Evolutionary conservation across 2,797 vertebrate genomes (phyloP), one percentile per base, ranked within the genome.

Genomic region (Danio jaintianensis): DNA sequence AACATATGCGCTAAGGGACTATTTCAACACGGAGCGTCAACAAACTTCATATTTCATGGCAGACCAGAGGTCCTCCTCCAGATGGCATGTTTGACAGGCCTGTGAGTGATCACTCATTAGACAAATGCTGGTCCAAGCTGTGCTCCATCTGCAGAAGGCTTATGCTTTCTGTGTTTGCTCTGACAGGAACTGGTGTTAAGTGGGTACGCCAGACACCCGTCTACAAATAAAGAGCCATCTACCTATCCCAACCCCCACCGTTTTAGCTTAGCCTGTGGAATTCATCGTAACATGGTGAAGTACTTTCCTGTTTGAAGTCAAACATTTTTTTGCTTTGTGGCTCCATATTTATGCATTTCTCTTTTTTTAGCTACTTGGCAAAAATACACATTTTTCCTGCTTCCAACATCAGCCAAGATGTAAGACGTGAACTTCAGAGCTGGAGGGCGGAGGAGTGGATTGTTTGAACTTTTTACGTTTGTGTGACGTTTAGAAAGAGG

Each of bases 31-130:
- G 1, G 6, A 61, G 47, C 2, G 0, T 78, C 66, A 62, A 52
- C 67, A 61, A 64, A 56, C n/a, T 38, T 29, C 56, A 62, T 61
- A 50, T 40, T 61, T 48, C 63, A 81, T 10, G 0, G 66, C 42
- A 52, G 67, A 81, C 80, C 82, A 71, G 74, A 78, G 43, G 86
- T 79, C 86, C 78, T 78, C 71, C 68, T 88, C 82, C 91, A 93
- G 89, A 90, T 93, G 93, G 91, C 86, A 83, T 87, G 87, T 86
- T 61, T 87, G 90, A 86, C 88, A 84, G 82, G 82, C 83, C 78
- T 88, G 86, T 86, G 91, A 89, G 88, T 86, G 88, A 91, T 89
- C 84, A 71, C 85, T 93, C 90, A 91, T 93, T 91, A 89, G 87
- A 92, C 90, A 92, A 92, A 92, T 88, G 90, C 87, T 81, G 55